These are phyloP conservation scores for Teleogryllus occipitalis DNA, from an alignment of 1,140 invertebrate species.

Conservation along the genomic window DNA sequence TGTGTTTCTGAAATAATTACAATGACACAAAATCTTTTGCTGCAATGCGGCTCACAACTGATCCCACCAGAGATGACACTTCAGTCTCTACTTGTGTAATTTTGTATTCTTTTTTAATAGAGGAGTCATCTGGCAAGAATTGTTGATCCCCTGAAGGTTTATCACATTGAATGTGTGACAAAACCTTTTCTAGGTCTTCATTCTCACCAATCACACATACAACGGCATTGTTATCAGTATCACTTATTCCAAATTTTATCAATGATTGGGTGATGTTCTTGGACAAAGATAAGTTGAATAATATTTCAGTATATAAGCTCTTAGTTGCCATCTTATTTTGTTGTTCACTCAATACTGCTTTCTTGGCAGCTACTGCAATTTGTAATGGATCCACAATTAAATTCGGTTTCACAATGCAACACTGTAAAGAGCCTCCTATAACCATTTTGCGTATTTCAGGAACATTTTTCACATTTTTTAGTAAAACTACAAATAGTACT, in stretches of 20 bases:
- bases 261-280: constrained; percentile 60
- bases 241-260: constrained; percentile 51
- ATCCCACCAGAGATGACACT: constrained; percentile 42
- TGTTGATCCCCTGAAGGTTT: constrained; percentile 37
- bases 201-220: constrained; percentile 43
- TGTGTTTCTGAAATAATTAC: too few species aligned
- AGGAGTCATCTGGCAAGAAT: constrained; percentile 37
- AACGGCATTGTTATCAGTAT: constrained; percentile 44
- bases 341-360: constrained; percentile 47
- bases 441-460: constrained; percentile 44
- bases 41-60: constrained; percentile 50
- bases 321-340: constrained; percentile 46
- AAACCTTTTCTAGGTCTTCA: constrained; percentile 34
- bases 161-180: constrained; percentile 42
- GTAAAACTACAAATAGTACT: constrained; percentile 32
- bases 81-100: constrained; percentile 40
- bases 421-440: constrained; percentile 44
- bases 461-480: constrained; percentile 50
- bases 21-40: constrained; percentile 39
- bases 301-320: constrained; percentile 53
- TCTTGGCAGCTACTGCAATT: constrained; percentile 56
- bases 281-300: constrained; percentile 57
- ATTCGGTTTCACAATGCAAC: constrained; percentile 51
- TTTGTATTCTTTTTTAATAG: constrained; percentile 48
- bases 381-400: constrained; percentile 57